A percentile compares a stretch with the other conserved stretches of the same genome.
Conservation (phyloP, 2,888 invertebrate species). For the Monochamus alternatus region DNA sequence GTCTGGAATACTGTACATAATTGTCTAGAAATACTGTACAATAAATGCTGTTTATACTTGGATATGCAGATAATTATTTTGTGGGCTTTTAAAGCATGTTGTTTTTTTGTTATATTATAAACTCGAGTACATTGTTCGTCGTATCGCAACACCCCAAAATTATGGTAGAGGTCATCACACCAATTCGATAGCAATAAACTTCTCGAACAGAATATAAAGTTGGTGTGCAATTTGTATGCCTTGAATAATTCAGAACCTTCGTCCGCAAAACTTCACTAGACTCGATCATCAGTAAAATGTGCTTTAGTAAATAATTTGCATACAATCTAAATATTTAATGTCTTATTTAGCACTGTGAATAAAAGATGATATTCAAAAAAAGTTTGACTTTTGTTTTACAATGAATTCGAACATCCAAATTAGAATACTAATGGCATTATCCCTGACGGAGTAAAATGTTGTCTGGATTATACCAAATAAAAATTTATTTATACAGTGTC, state of each 20-base stretch:
- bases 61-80: no score
- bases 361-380: slow-evolving; percentile 3
- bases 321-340: slow-evolving; percentile 31
- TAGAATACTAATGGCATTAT: no score
- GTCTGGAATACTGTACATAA: no score
- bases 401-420: no score
- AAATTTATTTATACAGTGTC: no score
- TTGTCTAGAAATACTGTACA: no score
- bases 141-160: slow-evolving; percentile 29
- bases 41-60: no score
- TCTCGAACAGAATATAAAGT: slow-evolving; percentile 36
- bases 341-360: slow-evolving; percentile 5
- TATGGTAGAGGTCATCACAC: slow-evolving; percentile 42
- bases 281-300: slow-evolving; percentile 35
- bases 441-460: no score
- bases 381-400: neutral
- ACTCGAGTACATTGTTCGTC: slow-evolving; percentile 23
- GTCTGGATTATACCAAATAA: no score
- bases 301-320: slow-evolving; percentile 36
- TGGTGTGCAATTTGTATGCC: slow-evolving; percentile 39
- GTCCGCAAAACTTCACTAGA: slow-evolving; percentile 32
- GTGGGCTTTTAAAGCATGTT: neutral
- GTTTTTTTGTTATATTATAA: neutral
- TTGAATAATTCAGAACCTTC: slow-evolving; percentile 41
- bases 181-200: slow-evolving; percentile 45